phyloP scores from a whole-genome alignment of 2,888 invertebrate genomes.

The Micoletzkya japonica region DNA sequence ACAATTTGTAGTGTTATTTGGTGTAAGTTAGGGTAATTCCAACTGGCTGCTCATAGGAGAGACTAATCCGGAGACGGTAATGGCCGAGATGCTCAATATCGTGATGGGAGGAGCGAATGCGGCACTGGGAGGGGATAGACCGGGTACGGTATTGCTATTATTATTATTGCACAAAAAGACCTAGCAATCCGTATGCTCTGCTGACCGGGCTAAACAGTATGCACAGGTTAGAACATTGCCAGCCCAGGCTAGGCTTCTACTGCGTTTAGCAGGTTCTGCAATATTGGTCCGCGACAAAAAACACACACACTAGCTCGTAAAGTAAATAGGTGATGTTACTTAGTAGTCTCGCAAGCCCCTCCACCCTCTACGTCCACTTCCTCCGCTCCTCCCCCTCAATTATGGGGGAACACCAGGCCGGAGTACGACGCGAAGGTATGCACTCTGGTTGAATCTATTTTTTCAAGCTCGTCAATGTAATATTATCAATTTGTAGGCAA shows the following conservation, averaged over 20 bases:
- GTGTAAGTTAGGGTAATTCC: too few species aligned
- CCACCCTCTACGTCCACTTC: slow-evolving; percentile 4
- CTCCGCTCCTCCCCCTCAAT: slow-evolving; percentile 36
- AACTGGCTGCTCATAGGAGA: too few species aligned
- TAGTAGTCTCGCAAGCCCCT: slow-evolving; percentile 21
- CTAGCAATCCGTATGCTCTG: background rate
- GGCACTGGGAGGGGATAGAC: slow-evolving; percentile 28
- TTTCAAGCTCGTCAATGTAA: too few species aligned
- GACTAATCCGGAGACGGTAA: slow-evolving; percentile 33
- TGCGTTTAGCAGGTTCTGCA: too few species aligned
- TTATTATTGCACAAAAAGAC: background rate
- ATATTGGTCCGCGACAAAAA: too few species aligned
- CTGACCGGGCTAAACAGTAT: too few species aligned
- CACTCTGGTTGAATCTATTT: background rate
- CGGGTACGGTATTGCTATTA: slow-evolving; percentile 1
- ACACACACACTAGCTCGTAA: background rate
- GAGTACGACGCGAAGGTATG: slow-evolving; percentile 6
- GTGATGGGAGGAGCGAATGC: slow-evolving; percentile 36
- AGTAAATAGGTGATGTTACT: background rate
- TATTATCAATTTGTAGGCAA: too few species aligned
- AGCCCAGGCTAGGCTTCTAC: too few species aligned
- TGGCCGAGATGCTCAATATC: slow-evolving; percentile 41
- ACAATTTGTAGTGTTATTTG: too few species aligned
- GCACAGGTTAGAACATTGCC: too few species aligned
- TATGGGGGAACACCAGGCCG: slow-evolving; percentile 47